Base-by-base conservation (phyloP, 1,140 invertebrate genomes). In the Schlechtendalia chinensis region DNA sequence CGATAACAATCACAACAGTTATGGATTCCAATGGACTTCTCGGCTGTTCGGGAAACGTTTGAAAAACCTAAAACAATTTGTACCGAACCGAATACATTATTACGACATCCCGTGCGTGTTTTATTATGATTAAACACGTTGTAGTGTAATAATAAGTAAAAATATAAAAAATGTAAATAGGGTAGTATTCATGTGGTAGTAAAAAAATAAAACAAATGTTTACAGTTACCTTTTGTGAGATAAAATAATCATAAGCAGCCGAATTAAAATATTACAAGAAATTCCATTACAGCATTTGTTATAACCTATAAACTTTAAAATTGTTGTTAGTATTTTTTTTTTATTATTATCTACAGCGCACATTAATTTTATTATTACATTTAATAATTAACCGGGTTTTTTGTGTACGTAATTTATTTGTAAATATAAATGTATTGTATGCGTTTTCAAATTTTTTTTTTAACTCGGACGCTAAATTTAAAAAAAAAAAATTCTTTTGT, bases 91-190 rank as follows among this genome's bases (percentile, higher is more conserved):
- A 69, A 69, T 69, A 69, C 27, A 69, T 47, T 69, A 69, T 69
- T 47, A 50, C 16, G 45, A 50, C 67, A 39, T 50, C 1, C 45
- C 14, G 12, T 69, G 22, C 67, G 24, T 39, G 67, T 69, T 69
- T 69, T 69, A 69, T 69, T 69, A 69, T 69, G 67, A 69, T 69
- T 69, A 69, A 69, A 69, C 67, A 69, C 67, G 67, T 69, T 69
- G 45, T 47, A 69, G 67, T 17, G 22, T 69, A 50, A 50, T 69
- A 50, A 69, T 69, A 69, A 69, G 67, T 69, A 69, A 69, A 69
- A 69, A 69, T 69, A 69, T 69, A 69, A 69, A 69, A 69, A 69
- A 69, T 69, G 6, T 69, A 69, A 69, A 69, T 69, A 47, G 67
- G 67, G 45, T 69, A 50, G 50, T 69, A 50, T 69, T 69, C 45